These are phyloP conservation scores for Collichthys lucidus DNA, from an alignment of 2,113 vertebrate species.

Conservation along the genomic window DNA sequence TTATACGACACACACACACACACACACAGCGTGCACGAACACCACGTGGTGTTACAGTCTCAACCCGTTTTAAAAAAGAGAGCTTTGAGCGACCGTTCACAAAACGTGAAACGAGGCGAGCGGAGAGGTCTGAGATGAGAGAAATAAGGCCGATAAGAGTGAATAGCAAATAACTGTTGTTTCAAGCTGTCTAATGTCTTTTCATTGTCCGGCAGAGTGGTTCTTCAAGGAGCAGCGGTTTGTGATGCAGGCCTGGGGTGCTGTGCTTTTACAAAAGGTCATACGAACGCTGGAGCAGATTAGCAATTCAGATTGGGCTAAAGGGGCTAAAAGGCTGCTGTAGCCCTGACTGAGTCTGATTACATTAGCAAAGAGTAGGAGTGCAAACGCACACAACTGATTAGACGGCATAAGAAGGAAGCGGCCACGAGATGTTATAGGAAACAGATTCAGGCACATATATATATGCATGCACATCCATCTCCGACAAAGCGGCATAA, in stretches of 20 bases:
- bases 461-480: constrained; percentile 11
- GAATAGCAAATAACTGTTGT: constrained; percentile 52
- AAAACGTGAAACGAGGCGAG: background rate
- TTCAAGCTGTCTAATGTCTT: constrained; percentile 54
- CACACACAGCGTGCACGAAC: background rate
- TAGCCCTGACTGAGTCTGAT: constrained; percentile 77
- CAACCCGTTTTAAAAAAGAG: constrained; percentile 3
- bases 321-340: constrained; percentile 79
- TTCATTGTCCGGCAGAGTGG: constrained; percentile 65
- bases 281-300: constrained; percentile 77
- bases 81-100: background rate
- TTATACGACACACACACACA: background rate
- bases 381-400: constrained; percentile 62
- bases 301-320: constrained; percentile 81
- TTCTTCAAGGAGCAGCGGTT: constrained; percentile 68
- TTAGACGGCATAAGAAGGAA: constrained; percentile 52
- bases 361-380: constrained; percentile 75
- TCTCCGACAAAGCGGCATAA: constrained; percentile 23
- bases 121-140: constrained; percentile 7
- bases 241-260: constrained; percentile 72
- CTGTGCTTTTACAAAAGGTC: constrained; percentile 81
- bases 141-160: constrained; percentile 22
- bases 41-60: background rate
- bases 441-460: constrained; percentile 25
- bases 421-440: constrained; percentile 16